A percentile compares a stretch with the other conserved stretches of the same genome.
Evolutionary conservation across 2,888 invertebrate genomes (phyloP).

Genomic region (Artemia sinica): DNA sequence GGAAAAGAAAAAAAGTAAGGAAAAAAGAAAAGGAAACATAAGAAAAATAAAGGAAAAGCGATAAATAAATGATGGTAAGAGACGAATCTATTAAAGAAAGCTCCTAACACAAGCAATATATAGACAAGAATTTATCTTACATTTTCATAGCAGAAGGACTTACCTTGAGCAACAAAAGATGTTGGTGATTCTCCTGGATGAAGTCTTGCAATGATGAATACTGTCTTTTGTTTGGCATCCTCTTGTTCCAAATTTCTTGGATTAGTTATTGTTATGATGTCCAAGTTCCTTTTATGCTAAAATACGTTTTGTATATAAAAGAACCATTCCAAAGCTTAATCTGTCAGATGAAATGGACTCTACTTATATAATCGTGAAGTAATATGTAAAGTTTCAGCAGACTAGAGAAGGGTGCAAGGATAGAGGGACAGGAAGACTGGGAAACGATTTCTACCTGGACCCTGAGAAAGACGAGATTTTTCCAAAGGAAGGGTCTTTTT

Average conservation of each 20-base stretch:
- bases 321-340: too few relatives aligned
- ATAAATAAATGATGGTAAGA: constrained; percentile 5
- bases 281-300: constrained; percentile 78
- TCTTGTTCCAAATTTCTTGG: constrained; percentile 30
- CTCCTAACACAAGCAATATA: not conserved
- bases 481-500: too few relatives aligned
- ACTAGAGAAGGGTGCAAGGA: too few relatives aligned
- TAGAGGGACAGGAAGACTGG: too few relatives aligned
- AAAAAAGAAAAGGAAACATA: constrained; percentile 13
- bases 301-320: constrained; percentile 26
- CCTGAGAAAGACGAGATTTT: too few relatives aligned
- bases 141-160: not conserved
- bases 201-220: constrained; percentile 67
- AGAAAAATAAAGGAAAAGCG: not conserved
- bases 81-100: constrained; percentile 15
- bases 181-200: constrained; percentile 90
- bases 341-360: too few relatives aligned
- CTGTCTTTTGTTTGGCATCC: constrained; percentile 43
- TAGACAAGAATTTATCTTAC: too few relatives aligned
- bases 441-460: too few relatives aligned
- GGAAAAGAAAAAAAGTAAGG: constrained; percentile 15
- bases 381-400: too few relatives aligned
- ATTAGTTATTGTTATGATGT: constrained; percentile 60
- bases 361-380: too few relatives aligned
- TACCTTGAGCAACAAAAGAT: constrained; percentile 83